phyloP scores from a whole-genome alignment of 2,888 invertebrate species.

The Lasioglossum oenotherae region DNA sequence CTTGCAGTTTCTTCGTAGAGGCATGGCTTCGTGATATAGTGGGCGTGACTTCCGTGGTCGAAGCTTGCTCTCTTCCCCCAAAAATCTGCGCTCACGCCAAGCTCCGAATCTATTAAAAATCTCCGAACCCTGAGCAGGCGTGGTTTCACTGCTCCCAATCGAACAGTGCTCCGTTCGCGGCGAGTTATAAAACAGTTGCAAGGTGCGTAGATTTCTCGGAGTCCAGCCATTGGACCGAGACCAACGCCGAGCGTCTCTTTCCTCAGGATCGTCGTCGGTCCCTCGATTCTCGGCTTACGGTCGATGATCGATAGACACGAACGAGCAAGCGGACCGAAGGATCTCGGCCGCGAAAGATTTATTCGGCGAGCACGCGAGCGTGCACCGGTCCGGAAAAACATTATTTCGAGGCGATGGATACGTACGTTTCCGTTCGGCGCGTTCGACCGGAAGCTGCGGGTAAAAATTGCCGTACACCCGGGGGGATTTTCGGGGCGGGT shows the following conservation, averaged over 20 bases:
- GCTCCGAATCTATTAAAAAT: not conserved
- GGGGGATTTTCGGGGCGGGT: not conserved
- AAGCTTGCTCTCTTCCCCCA: not conserved
- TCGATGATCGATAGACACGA: slow-evolving; percentile 51
- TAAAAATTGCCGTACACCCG: not conserved
- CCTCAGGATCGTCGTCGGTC: slow-evolving; percentile 27
- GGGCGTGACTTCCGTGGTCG: not conserved
- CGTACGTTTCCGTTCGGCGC: slow-evolving; percentile 3
- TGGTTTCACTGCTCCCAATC: not conserved
- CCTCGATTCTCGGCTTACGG: slow-evolving; percentile 18
- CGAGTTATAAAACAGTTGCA: too few species aligned
- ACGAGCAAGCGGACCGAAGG: slow-evolving; percentile 13
- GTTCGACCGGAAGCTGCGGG: not conserved
- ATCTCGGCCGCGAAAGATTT: not conserved
- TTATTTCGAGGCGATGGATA: slow-evolving; percentile 13
- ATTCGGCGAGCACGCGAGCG: slow-evolving; percentile 14
- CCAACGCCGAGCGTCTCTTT: slow-evolving; percentile 29
- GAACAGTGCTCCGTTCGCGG: not conserved
- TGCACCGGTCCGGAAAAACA: slow-evolving; percentile 5
- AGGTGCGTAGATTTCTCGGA: not conserved
- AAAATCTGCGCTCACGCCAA: not conserved
- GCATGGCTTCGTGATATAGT: not conserved
- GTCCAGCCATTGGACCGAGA: slow-evolving; percentile 42
- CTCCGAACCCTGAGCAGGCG: not conserved
- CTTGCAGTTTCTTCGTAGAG: not conserved